Evolutionary conservation across 2,797 vertebrate species (phyloP).

Genomic region (Leptoclinus maculatus): DNA sequence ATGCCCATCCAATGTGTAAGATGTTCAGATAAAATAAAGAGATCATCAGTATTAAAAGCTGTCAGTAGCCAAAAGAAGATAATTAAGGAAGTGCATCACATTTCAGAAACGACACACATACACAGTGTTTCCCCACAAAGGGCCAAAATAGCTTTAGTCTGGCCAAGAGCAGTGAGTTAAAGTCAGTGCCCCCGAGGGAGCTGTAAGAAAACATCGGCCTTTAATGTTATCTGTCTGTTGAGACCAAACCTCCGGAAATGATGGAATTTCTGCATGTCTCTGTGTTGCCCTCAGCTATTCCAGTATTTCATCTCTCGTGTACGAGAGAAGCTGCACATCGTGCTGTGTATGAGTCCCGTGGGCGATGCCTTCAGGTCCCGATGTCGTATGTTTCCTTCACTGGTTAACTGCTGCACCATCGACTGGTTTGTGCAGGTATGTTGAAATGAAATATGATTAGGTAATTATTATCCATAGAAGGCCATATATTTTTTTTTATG

Average conservation of each 20-base stretch:
- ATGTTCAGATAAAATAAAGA: background rate
- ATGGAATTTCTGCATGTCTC: background rate
- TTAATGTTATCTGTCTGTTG: constrained; percentile 19
- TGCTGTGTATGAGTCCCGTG: constrained; percentile 90
- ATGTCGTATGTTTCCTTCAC: constrained; percentile 91
- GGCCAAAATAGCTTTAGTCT: background rate
- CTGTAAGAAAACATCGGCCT: constrained; percentile 28
- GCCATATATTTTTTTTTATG: background rate
- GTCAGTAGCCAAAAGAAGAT: background rate
- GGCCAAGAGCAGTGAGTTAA: background rate
- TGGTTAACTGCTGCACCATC: constrained; percentile 91
- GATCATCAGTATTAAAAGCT: background rate
- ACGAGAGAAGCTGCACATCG: constrained; percentile 89
- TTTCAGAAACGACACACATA: background rate
- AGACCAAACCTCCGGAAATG: background rate
- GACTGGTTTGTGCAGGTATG: constrained; percentile 91
- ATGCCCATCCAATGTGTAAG: background rate
- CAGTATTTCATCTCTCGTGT: constrained; percentile 89
- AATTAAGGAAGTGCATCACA: background rate
- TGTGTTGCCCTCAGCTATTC: constrained; percentile 80
- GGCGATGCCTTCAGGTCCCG: constrained; percentile 89
- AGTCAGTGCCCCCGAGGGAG: background rate
- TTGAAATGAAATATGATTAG: background rate
- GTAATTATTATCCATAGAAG: background rate
- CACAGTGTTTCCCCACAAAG: background rate